Evolutionary conservation across 30 jellyfish, hydroid and myxozoan genomes (phyloP), one percentile per base, ranked within the genome.

Genomic region (Pelagia noctiluca): DNA sequence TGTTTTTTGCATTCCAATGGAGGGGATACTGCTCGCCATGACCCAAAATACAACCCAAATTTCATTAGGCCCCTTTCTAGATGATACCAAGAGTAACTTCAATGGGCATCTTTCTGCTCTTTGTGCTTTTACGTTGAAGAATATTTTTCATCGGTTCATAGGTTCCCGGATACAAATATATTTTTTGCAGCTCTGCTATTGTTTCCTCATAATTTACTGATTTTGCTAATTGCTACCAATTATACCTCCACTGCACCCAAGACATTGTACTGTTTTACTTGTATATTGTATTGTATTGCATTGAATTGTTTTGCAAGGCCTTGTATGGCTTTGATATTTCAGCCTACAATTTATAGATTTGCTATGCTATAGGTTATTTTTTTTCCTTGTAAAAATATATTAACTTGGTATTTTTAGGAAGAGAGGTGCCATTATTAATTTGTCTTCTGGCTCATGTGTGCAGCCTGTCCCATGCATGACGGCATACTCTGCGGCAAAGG

Each of bases 401-500:
- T 46, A 28, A 1, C 8, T 19, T 46, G 38, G n/a, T 0, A 25
- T 25, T 69, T 83, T 22, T 35, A 86, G 96, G 75, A 67, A 54
- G 35, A 79, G 66, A 30, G 98, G 98, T 0, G 98, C 94, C 24
- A 74, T 92, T 26, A 75, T 92, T 3, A 92, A 84, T 75, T 24
- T 92, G 22, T 89, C 91, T 25, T 92, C 98, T 33, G 90, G 93
- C 5, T 88, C 96, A 4, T 50, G 96, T 31, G 71, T 75, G 21
- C 93, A 72, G 34, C 98, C 98, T 7, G 80, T 82, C 29, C 98
- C 98, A 0, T 35, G 67, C 34, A 85, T 92, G 98, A 85, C 96
- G 31, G 90, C 95, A 18, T 92, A 92, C 66, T 86, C 96, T 2
- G 98, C 98, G 0, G 87, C 98, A 8, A 92, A 92, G 92, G 96